Conservation (phyloP, 2,113 vertebrate species). For the Tinamus guttatus region DNA sequence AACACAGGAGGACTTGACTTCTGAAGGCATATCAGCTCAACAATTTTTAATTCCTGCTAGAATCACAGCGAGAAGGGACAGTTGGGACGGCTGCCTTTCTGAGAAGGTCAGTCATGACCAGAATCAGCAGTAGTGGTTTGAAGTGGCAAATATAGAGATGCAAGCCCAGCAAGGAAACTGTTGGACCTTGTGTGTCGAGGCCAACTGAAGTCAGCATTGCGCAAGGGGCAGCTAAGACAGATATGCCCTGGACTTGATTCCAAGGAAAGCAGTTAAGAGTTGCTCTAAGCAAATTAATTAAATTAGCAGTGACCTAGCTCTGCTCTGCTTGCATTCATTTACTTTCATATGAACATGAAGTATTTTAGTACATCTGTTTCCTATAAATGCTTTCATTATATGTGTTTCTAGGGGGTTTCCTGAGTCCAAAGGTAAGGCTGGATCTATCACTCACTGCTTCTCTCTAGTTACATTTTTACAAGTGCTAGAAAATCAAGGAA, state of each 20-base stretch:
- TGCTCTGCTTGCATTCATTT: background rate
- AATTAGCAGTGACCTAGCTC: background rate
- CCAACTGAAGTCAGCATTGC: background rate
- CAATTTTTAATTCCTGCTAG: background rate
- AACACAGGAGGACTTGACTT: background rate
- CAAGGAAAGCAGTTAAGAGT: background rate
- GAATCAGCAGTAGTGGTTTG: background rate
- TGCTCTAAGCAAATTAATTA: background rate
- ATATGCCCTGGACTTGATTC: background rate
- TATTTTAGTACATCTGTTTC: constrained; percentile 2
- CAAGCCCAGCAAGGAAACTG: background rate
- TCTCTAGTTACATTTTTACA: background rate
- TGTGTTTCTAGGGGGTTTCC: background rate
- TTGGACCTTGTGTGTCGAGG: background rate
- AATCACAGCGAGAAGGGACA: background rate
- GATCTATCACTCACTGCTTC: background rate
- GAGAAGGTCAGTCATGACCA: background rate
- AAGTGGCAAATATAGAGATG: background rate
- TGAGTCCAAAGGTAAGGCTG: background rate
- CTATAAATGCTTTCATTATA: background rate
- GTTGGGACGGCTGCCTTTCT: background rate
- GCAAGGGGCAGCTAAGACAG: background rate
- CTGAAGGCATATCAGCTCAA: background rate
- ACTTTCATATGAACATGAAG: background rate
- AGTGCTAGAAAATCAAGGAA: constrained; percentile 5